A percentile compares a stretch with the other conserved stretches of the same genome.
phyloP scores from a whole-genome alignment of 2,113 vertebrate genomes.

The Sterrhoptilus dennistouni region DNA sequence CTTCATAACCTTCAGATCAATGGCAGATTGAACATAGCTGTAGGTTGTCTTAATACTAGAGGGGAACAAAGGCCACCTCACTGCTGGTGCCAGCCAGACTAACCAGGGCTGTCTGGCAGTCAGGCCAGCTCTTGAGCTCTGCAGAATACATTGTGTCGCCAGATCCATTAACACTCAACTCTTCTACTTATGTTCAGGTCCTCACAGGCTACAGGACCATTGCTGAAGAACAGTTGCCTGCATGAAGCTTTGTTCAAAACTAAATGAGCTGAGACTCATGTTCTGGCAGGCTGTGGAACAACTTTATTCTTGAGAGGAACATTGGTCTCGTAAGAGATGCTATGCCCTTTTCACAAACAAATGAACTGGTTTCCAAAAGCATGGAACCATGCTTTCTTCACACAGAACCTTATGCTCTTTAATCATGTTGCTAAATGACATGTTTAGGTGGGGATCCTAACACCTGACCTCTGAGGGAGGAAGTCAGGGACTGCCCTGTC shows the following conservation, averaged over 20 bases:
- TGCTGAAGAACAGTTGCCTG: background rate
- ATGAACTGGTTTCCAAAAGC: background rate
- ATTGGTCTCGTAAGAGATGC: background rate
- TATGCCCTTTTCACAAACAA: background rate
- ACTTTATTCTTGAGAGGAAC: background rate
- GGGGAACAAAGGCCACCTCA: background rate
- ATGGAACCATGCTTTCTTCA: background rate
- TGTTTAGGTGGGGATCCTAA: background rate
- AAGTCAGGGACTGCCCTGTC: background rate
- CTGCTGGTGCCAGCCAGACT: background rate
- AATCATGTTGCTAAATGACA: background rate
- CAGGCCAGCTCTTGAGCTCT: background rate
- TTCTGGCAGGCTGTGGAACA: background rate
- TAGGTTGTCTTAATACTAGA: background rate
- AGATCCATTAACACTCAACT: background rate
- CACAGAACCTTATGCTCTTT: background rate
- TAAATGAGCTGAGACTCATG: accelerated
- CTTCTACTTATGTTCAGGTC: background rate
- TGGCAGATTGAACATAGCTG: background rate
- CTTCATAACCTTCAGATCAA: background rate
- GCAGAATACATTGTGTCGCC: background rate
- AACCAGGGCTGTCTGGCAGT: background rate
- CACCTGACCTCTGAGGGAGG: no score
- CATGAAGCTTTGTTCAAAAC: background rate
- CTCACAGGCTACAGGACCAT: background rate